Conservation (phyloP, 2,113 vertebrate species). For the Hydrochoerus hydrochaeris region DNA sequence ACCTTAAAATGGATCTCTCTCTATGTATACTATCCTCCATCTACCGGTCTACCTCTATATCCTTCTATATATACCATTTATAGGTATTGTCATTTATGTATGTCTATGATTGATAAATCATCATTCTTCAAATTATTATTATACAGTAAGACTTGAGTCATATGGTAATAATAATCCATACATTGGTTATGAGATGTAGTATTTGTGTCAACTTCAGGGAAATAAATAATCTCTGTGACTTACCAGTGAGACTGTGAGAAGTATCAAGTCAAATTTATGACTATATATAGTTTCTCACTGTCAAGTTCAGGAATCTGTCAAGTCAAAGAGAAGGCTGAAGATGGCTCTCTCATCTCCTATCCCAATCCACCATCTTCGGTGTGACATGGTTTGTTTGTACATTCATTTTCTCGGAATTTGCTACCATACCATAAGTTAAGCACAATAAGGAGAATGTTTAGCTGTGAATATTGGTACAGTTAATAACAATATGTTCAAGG, state of each 20-base stretch:
- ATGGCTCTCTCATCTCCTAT: background rate
- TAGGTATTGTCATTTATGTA: background rate
- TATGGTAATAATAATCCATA: conserved; percentile 57
- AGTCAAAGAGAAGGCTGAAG: fast-evolving
- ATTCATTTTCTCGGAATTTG: background rate
- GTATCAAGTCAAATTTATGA: conserved; percentile 52
- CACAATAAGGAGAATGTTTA: background rate
- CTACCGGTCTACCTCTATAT: background rate
- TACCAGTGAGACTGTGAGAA: conserved; percentile 55
- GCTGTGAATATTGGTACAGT: background rate
- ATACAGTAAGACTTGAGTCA: conserved; percentile 58
- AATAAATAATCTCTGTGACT: conserved; percentile 68
- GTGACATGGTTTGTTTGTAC: background rate
- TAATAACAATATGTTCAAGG: background rate
- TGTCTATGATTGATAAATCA: background rate
- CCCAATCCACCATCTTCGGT: background rate
- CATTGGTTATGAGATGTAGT: conserved; percentile 32
- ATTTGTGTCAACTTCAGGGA: conserved; percentile 67
- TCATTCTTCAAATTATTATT: conserved; percentile 60
- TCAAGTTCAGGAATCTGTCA: background rate
- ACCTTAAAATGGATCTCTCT: background rate
- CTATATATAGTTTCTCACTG: background rate
- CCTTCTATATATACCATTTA: background rate
- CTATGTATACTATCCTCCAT: background rate
- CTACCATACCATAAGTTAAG: background rate